A percentile compares a stretch with the other conserved stretches of the same genome.
Conservation (phyloP, 2,113 vertebrate species). For the Dasyornis broadbenti region DNA sequence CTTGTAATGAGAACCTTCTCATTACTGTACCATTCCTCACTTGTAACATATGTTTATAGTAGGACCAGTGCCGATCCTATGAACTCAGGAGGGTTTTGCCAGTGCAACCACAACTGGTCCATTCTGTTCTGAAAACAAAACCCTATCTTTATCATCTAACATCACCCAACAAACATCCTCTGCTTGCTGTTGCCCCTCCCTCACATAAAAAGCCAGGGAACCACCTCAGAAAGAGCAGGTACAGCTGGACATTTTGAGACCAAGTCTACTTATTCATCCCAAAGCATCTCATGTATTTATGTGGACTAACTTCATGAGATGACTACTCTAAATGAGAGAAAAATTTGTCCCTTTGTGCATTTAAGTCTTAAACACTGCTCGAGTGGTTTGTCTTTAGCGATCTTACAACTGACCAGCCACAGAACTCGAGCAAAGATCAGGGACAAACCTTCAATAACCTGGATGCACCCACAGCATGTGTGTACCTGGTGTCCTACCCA, state of each 20-base stretch:
- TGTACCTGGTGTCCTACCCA: background rate
- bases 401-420: background rate
- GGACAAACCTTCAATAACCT: background rate
- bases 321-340: background rate
- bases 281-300: background rate
- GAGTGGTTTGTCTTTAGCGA: background rate
- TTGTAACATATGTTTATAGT: background rate
- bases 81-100: background rate
- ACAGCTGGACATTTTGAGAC: background rate
- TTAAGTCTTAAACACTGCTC: background rate
- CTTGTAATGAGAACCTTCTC: conserved; percentile 37
- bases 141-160: background rate
- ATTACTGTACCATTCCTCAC: background rate
- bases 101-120: background rate
- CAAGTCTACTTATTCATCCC: background rate
- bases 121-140: background rate
- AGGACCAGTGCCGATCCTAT: background rate
- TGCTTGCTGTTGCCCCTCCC: background rate
- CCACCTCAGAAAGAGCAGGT: background rate
- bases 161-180: background rate
- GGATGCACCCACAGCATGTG: background rate
- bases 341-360: background rate
- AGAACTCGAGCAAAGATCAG: background rate
- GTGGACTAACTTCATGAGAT: background rate
- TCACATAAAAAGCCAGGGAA: background rate